Evolutionary conservation across 2,888 invertebrate genomes (phyloP), one percentile per base, ranked within the genome.

Genomic region (Tetragonisca angustula): DNA sequence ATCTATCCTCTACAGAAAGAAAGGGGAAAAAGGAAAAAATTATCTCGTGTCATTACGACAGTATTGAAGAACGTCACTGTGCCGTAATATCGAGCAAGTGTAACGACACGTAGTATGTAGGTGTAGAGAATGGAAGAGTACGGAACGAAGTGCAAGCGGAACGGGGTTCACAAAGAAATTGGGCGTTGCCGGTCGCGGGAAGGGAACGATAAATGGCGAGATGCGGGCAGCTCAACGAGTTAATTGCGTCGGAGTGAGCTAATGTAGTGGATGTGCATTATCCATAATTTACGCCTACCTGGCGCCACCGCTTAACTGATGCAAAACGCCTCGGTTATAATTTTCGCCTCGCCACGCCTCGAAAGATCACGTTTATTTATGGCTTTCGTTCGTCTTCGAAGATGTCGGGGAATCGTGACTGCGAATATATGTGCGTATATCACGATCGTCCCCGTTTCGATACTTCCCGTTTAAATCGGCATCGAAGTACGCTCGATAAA

Each of bases 301-400:
- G 32, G 79, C 75, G 74, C 73, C 64, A 72, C 52, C 76, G 27
- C 67, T 75, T 74, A 77, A 76, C 75, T 69, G 70, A 86, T 86
- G 86, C 81, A 86, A 59, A 87, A 87, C 76, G 71, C 73, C 43
- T 79, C 62, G 71, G 70, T 79, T 81, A 86, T 86, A 87, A 86
- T 87, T 87, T 86, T 87, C 87, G 78, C 76, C 76, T 84, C 81
- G 83, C 84, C 87, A 79, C 86, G 74, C 86, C 87, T 86, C 73
- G 74, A 79, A 81, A 56, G 79, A 87, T 87, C 87, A 81, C 61
- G 73, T 70, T 81, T 86, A 86, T 87, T 87, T 86, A 86, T 80
- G 85, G 86, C 24, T 36, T 50, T 75, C n/a, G 49, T 59, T 36
- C 59, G 50, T 49, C 50, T 56, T 59, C 68, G 68, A 72, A 43